These are phyloP conservation scores for Xestoiulus laeticollis DNA, from an alignment of 2,888 invertebrate genomes.

Conservation along the genomic window DNA sequence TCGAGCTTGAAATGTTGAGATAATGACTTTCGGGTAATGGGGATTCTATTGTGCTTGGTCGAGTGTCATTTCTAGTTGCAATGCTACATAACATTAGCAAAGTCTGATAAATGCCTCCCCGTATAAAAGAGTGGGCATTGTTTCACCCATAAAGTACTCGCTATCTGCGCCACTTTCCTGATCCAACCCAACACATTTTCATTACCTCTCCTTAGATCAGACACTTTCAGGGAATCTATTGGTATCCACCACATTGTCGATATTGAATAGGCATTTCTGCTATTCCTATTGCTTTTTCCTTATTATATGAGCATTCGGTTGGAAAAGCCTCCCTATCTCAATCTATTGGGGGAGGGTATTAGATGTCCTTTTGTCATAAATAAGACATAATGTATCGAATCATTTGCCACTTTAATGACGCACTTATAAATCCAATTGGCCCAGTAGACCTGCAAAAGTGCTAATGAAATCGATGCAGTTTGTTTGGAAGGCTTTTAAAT, in stretches of 20 bases:
- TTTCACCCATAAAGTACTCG: constrained; percentile 15
- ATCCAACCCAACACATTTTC: constrained; percentile 29
- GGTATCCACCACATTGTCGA: background rate
- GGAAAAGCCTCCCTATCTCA: background rate
- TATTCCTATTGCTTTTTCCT: background rate
- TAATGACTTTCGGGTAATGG: constrained; percentile 43
- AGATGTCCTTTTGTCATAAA: constrained; percentile 34
- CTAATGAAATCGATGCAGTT: constrained; percentile 44
- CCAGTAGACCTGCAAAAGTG: constrained; percentile 39
- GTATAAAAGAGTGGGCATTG: constrained; percentile 13
- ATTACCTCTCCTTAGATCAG: constrained; percentile 33
- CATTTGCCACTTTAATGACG: constrained; percentile 34
- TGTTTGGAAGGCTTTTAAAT: constrained; percentile 25
- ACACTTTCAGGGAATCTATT: constrained; percentile 16
- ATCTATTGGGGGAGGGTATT: background rate
- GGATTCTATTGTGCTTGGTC: constrained; percentile 44
- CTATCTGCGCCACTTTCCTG: constrained; percentile 28
- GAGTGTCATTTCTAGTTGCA: constrained; percentile 44
- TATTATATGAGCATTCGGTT: background rate
- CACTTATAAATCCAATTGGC: constrained; percentile 23
- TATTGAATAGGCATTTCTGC: constrained; percentile 22
- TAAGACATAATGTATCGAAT: constrained; percentile 27
- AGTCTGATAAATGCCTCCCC: constrained; percentile 21
- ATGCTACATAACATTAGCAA: constrained; percentile 40
- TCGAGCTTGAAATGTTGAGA: constrained; percentile 31